Percentiles rank a stretch among this genome's conserved stretches.
phyloP scores from a whole-genome alignment of 2,797 vertebrate genomes.

The Acanthiza pusilla region DNA sequence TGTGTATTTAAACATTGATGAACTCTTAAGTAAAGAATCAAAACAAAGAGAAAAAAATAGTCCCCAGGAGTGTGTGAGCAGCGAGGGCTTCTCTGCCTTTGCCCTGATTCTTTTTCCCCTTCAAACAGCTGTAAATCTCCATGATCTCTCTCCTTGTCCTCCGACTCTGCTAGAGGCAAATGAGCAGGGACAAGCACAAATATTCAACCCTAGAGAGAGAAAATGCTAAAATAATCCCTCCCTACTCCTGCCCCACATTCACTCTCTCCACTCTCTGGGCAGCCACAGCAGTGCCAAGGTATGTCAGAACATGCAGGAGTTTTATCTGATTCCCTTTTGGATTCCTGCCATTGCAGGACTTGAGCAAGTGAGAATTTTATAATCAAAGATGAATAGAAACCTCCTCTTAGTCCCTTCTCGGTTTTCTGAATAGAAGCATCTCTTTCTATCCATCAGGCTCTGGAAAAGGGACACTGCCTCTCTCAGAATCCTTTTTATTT shows the following conservation, averaged over 20 bases:
- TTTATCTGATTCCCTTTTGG: not conserved
- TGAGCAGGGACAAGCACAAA: not conserved
- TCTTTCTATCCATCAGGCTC: not conserved
- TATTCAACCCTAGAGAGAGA: not conserved
- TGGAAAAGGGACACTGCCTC: not conserved
- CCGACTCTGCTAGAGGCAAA: not conserved
- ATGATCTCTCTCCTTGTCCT: not conserved
- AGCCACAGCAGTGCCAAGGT: not conserved
- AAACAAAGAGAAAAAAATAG: slow-evolving; percentile 8
- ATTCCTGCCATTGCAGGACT: not conserved
- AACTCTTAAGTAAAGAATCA: slow-evolving; percentile 47
- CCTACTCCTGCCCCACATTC: not conserved
- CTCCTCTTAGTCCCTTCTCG: not conserved
- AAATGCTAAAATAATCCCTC: not conserved
- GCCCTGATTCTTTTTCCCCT: not conserved
- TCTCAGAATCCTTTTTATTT: not conserved
- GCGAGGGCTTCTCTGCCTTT: not conserved
- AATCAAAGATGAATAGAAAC: not conserved
- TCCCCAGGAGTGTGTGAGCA: not conserved
- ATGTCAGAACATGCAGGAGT: not conserved
- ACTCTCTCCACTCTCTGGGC: not conserved
- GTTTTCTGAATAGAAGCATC: not conserved
- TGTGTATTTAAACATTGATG: slow-evolving; percentile 12
- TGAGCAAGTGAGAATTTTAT: not conserved
- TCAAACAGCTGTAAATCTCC: not conserved